Base-by-base conservation (phyloP, 2,797 vertebrate genomes). In the Sus cebifrons region DNA sequence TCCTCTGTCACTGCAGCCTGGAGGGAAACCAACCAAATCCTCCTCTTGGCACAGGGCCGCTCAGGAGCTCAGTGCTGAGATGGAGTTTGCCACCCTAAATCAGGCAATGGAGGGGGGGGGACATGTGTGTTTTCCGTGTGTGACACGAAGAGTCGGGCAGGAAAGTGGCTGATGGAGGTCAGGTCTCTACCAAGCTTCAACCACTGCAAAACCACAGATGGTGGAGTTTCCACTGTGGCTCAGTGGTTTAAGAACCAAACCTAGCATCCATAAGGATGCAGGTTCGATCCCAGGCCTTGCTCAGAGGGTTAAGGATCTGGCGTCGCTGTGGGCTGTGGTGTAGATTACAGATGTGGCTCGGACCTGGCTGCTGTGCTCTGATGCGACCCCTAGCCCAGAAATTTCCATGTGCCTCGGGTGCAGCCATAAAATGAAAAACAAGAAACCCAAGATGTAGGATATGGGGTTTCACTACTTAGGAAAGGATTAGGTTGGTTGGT, bases 81-180 rank as follows among this genome's bases (percentile, higher is more conserved):
- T 36, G 32, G 13, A 23, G 89, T 52, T 23, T 92, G 92, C 60
- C 44, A 96, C 97, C 91, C 27, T 86, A 96, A 84, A 96, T 23
- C 11, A 10, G 94, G 89, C 90, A 71, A 89, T 5, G 78, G 44
- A 87, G 58, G 36, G 6, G 88, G 54, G 78, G 91, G 94, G 92
- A 96, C 60, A 89, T 77, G 49, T 68, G 60, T 25, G 25, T 36
- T 36, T 36, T 36, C 36, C 60, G 90, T 77, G 49, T 68, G 60
- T 25, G 25, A 64, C 17, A 68, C 2, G 7, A 64, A 4, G 13
- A 87, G 20, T 40, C 23, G 58, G 29, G 86, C 40, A 52, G 73
- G 29, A 78, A 36, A 78, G 16, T 7, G 5, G 65, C 0, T 4
- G 3, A 12, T 17, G 14, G 49, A 74, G 27, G 13, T 20, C 79